Evolutionary conservation across 2,888 invertebrate species (phyloP).

Genomic region (Lasius fuliginosus): DNA sequence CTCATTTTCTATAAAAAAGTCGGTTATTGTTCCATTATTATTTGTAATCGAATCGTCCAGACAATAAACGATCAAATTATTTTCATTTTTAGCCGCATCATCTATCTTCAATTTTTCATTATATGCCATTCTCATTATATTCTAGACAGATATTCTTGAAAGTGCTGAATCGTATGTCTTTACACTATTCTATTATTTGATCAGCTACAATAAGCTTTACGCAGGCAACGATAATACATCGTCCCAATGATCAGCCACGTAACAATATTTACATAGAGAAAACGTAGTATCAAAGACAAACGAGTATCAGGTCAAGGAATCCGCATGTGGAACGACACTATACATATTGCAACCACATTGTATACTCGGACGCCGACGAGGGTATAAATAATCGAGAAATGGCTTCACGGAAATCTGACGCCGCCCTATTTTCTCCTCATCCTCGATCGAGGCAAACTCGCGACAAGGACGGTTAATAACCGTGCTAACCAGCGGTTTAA

Average conservation of each 20-base stretch:
- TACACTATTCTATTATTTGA: conserved; percentile 26
- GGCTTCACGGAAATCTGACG: conserved; percentile 66
- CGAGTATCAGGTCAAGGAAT: conserved; percentile 37
- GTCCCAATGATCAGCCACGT: background rate
- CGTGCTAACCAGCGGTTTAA: conserved; percentile 54
- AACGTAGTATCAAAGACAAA: conserved; percentile 35
- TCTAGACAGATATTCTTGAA: background rate
- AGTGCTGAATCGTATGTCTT: background rate
- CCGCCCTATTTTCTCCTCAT: conserved; percentile 52
- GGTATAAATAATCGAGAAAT: conserved; percentile 66
- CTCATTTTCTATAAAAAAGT: background rate
- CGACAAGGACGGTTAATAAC: conserved; percentile 53
- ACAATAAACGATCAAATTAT: background rate
- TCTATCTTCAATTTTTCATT: background rate
- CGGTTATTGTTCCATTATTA: background rate
- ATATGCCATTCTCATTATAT: background rate
- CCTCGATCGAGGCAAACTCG: conserved; percentile 24
- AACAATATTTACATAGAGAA: conserved; percentile 44
- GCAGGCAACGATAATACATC: background rate
- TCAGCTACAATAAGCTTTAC: background rate
- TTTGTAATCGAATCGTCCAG: background rate
- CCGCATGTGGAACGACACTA: conserved; percentile 24
- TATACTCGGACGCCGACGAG: conserved; percentile 50
- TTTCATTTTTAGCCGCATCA: conserved; percentile 3
- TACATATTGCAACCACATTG: background rate